Percentiles rank a stretch among this genome's conserved stretches.
phyloP scores from a whole-genome alignment of 2,888 invertebrate species.

The Mycalesis mineus region DNA sequence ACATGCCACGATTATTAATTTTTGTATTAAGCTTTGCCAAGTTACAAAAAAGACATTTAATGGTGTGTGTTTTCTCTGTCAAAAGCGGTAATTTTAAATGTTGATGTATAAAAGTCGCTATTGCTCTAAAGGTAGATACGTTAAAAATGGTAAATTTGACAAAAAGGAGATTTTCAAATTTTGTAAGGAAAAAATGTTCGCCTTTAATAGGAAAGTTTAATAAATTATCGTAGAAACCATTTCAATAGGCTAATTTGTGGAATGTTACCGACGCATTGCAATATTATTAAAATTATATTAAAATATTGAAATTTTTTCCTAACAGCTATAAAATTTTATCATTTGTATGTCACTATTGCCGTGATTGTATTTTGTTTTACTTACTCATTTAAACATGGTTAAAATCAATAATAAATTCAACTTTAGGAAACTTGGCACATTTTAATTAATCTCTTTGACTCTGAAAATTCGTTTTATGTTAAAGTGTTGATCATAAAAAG shows the following conservation, averaged over 20 bases:
- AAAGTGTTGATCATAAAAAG: neutral
- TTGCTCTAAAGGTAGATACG: slow-evolving; percentile 27
- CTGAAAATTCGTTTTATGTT: no score
- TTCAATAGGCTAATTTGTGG: neutral
- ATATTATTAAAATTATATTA: no score
- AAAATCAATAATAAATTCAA: no score
- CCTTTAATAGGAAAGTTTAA: slow-evolving; percentile 57
- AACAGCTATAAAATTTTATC: no score
- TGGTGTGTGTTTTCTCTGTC: slow-evolving; percentile 13
- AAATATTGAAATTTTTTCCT: no score
- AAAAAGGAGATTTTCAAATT: slow-evolving; percentile 46
- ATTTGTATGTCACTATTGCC: no score
- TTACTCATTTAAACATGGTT: no score
- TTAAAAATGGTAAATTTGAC: slow-evolving; percentile 36
- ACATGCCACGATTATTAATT: no score
- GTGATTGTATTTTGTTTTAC: no score
- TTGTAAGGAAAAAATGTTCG: slow-evolving; percentile 39
- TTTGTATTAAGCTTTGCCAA: slow-evolving; percentile 8
- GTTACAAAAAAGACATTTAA: slow-evolving; percentile 12
- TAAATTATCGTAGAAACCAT: slow-evolving; percentile 41
- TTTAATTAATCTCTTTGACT: no score
- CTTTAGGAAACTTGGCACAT: no score
- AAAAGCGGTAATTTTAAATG: slow-evolving; percentile 19
- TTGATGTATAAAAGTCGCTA: slow-evolving; percentile 15
- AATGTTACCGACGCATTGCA: no score